phyloP scores from a whole-genome alignment of 2,113 vertebrate genomes.

The Emydocephalus ijimae region DNA sequence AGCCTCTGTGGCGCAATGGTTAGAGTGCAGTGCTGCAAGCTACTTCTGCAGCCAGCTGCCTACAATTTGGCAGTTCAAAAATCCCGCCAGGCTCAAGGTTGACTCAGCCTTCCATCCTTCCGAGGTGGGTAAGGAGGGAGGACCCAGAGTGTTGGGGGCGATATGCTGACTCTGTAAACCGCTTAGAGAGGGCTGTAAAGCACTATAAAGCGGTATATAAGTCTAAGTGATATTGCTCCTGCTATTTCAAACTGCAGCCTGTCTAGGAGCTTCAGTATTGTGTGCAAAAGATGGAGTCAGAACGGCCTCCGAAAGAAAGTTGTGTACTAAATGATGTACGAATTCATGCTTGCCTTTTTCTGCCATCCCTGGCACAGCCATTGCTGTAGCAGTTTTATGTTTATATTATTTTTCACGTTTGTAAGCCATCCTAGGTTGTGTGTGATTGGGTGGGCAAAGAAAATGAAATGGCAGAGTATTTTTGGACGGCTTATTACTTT shows the following conservation, averaged over 20 bases:
- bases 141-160: too few species aligned
- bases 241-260: not conserved
- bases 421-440: not conserved
- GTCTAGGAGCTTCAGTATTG: not conserved
- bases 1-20: too few species aligned
- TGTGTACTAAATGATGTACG: not conserved
- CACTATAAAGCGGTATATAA: too few species aligned
- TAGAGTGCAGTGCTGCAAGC: too few species aligned
- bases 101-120: too few species aligned
- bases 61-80: too few species aligned
- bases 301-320: not conserved
- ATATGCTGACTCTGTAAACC: too few species aligned
- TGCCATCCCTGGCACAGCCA: not conserved
- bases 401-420: not conserved
- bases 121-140: too few species aligned
- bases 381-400: not conserved
- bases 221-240: too few species aligned
- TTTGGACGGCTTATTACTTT: not conserved
- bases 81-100: too few species aligned
- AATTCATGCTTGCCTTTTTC: not conserved
- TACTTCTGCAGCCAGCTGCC: too few species aligned
- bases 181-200: too few species aligned
- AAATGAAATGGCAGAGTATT: not conserved
- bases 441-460: not conserved
- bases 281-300: not conserved